Evolutionary conservation across 2,888 invertebrate species (phyloP).

Genomic region (Junonia oenone): DNA sequence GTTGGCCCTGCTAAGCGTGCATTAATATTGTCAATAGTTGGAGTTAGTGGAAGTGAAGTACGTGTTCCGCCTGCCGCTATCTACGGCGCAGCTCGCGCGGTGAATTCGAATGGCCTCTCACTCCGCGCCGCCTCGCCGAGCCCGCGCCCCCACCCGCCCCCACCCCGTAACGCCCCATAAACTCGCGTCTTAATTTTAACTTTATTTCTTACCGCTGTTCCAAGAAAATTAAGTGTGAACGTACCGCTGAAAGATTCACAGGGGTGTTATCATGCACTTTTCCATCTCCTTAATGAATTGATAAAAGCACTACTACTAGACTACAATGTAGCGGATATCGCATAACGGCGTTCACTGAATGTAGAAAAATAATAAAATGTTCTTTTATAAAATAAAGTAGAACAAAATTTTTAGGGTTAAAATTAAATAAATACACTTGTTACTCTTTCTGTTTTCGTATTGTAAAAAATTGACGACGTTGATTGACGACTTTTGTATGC

Average conservation of each 20-base stretch:
- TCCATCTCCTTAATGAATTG: conserved; percentile 16
- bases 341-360: not conserved
- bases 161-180: conserved; percentile 76
- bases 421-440: not conserved
- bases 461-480: too few species aligned
- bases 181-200: conserved; percentile 79
- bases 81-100: conserved; percentile 74
- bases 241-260: conserved; percentile 63
- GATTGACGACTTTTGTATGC: too few species aligned
- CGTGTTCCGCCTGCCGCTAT: conserved; percentile 79
- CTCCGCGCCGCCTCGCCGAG: conserved; percentile 40
- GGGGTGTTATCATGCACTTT: conserved; percentile 44
- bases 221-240: conserved; percentile 77
- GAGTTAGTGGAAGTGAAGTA: conserved; percentile 79
- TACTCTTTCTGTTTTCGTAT: not conserved
- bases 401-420: not conserved
- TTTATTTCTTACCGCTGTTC: conserved; percentile 77
- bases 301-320: conserved; percentile 1
- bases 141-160: conserved; percentile 47
- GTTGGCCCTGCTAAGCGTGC: conserved; percentile 75
- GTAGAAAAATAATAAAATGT: not conserved
- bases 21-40: conserved; percentile 80
- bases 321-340: not conserved
- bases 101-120: conserved; percentile 74
- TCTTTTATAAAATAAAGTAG: not conserved